Percentiles rank a stretch among this genome's conserved stretches.
Conservation (phyloP, 2,113 vertebrate genomes). For the Oryzias curvinotus region DNA sequence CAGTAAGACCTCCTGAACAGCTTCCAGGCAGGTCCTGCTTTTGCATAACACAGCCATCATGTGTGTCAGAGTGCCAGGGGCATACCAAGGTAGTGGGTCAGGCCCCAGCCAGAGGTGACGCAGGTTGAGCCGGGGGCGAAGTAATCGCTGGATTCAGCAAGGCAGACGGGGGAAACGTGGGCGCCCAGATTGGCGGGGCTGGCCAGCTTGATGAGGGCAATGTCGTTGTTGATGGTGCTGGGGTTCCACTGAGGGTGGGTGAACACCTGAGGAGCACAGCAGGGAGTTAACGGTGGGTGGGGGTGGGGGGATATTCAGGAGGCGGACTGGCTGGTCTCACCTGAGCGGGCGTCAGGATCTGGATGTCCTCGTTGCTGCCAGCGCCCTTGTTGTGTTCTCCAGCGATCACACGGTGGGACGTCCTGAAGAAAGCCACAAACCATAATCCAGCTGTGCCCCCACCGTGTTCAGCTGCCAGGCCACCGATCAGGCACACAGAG, state of each 20-base stretch:
- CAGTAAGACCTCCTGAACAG: not conserved
- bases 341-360: slow-evolving; percentile 76
- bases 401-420: slow-evolving; percentile 78
- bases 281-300: not conserved
- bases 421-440: slow-evolving; percentile 59
- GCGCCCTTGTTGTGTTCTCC: slow-evolving; percentile 81
- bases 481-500: no score
- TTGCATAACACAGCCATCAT: not conserved
- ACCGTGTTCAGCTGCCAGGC: no score
- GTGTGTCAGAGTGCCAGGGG: not conserved
- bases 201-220: slow-evolving; percentile 72
- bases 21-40: not conserved
- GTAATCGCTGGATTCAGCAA: slow-evolving; percentile 38
- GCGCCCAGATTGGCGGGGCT: slow-evolving; percentile 48
- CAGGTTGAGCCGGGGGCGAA: slow-evolving; percentile 65
- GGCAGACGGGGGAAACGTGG: slow-evolving; percentile 57
- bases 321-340: slow-evolving; percentile 56
- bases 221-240: slow-evolving; percentile 76
- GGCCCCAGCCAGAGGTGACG: slow-evolving; percentile 74
- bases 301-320: not conserved
- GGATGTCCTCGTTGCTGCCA: slow-evolving; percentile 52
- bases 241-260: slow-evolving; percentile 73
- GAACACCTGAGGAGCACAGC: slow-evolving; percentile 59
- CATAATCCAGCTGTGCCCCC: no score
- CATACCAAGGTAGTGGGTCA: slow-evolving; percentile 67